phyloP scores from a whole-genome alignment of 92 coral and sea anemone genomes.

The Umimayanthus kanabou region DNA sequence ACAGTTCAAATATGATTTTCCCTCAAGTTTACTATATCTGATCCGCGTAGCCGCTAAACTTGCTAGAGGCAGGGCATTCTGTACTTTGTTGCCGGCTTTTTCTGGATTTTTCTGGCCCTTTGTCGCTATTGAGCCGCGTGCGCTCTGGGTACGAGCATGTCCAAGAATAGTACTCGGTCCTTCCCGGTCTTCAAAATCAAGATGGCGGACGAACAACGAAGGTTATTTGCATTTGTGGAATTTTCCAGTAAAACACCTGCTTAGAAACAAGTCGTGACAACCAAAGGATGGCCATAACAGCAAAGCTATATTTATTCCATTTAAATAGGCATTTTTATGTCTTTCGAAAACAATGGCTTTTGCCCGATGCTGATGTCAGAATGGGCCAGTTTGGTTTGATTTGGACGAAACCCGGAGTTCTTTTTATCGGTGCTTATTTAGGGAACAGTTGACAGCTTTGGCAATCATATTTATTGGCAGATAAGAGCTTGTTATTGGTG shows the following conservation, averaged over 20 bases:
- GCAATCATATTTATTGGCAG: slow-evolving; percentile 12
- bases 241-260: slow-evolving; percentile 55
- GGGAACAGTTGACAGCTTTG: slow-evolving; percentile 20
- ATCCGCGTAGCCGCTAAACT: no score
- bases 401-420: slow-evolving; percentile 3
- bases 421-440: slow-evolving; percentile 28
- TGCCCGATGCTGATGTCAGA: background rate
- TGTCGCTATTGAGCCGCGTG: no score
- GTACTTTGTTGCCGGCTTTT: no score
- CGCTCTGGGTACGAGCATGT: no score
- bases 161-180: no score
- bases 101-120: no score
- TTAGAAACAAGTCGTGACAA: slow-evolving; percentile 60
- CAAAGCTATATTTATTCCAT: slow-evolving; percentile 23
- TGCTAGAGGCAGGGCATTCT: no score
- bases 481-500: slow-evolving; percentile 35
- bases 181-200: background rate
- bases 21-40: no score
- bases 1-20: no score
- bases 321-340: background rate
- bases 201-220: slow-evolving; percentile 33
- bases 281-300: slow-evolving; percentile 58
- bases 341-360: slow-evolving; percentile 32
- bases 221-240: slow-evolving; percentile 25
- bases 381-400: slow-evolving; percentile 6